Conservation (phyloP, 2,888 invertebrate species). For the Tenthredo scrophulariae region DNA sequence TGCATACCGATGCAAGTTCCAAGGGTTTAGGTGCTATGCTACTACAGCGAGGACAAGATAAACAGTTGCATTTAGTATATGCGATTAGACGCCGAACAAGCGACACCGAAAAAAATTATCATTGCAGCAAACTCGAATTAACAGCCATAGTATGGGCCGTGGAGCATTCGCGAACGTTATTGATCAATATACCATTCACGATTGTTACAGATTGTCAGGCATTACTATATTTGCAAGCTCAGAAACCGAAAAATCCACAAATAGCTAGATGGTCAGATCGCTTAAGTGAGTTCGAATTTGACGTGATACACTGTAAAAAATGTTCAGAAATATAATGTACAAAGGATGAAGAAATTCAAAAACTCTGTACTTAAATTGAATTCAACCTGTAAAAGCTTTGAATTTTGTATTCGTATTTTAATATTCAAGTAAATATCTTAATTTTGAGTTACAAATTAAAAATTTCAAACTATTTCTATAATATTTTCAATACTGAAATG, state of each 20-base stretch:
- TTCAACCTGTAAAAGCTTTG: too few relatives aligned
- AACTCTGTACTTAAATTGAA: too few relatives aligned
- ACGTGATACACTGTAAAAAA: not conserved
- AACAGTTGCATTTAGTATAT: not conserved
- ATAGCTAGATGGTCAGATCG: conserved; percentile 59
- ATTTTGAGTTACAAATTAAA: too few relatives aligned
- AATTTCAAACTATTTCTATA: too few relatives aligned
- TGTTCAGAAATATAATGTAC: too few relatives aligned
- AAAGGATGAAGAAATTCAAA: too few relatives aligned
- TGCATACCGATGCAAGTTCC: not conserved
- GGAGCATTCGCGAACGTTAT: conserved; percentile 54
- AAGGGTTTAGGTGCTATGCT: not conserved
- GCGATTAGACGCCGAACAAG: conserved; percentile 67
- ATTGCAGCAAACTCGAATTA: conserved; percentile 65
- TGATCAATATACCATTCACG: conserved; percentile 59
- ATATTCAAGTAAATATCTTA: too few relatives aligned
- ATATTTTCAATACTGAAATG: too few relatives aligned
- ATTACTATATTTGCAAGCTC: conserved; percentile 58
- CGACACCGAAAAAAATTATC: conserved; percentile 60
- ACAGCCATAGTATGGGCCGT: conserved; percentile 63
- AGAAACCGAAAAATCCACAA: conserved; percentile 61
- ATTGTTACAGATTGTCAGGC: conserved; percentile 64
- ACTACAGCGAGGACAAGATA: not conserved
- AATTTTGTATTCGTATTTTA: too few relatives aligned
- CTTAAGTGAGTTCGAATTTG: conserved; percentile 59